Evolutionary conservation across 2,113 vertebrate genomes (phyloP), one percentile per base, ranked within the genome.

Genomic region (Pseudopipra pipra): DNA sequence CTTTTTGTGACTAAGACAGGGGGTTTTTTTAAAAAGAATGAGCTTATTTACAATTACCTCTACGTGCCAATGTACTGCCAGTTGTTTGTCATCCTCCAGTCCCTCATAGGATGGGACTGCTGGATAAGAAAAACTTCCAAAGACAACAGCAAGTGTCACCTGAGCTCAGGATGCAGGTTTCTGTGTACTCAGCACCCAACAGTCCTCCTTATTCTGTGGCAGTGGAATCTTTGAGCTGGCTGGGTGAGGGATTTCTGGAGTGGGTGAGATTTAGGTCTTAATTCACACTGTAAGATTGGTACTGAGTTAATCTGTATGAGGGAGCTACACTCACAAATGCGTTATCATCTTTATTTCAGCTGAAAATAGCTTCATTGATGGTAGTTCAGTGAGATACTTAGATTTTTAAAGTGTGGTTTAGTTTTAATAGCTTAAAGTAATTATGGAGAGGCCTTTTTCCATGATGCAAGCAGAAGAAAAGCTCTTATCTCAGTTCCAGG

Each of bases 91-190:
- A 72, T 86, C 8, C 15, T 75, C 79, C 54, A 80, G 68, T 86
- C 33, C 37, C 67, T 93, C 67, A n/a, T 10, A 96, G 93, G 85
- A 91, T 12, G 20, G 95, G 67, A 62, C 85, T 92, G 30, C 46
- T 95, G 78, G 73, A 21, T 71, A 78, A 85, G 72, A 92, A 85
- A 90, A 85, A 16, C 56, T 87, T 56, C 12, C 56, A 77, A 90
- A 77, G 66, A 54, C 7, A 28, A 59, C 47, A 49, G 74, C 31
- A 25, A 63, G 39, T 46, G 35, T 71, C 81, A 67, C 58, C 33
- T 31, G 65, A 86, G 79, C 44, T 93, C 63, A 94, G 91, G 87
- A 94, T 39, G 19, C 74, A 93, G 61, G 5, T 89, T 56, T 93
- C 52, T 14, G 30, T 90, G 93, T 78, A 35, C 55, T 66, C 14